phyloP scores from a whole-genome alignment of 23 tunicate genomes.

The Botrylloides violaceus region DNA sequence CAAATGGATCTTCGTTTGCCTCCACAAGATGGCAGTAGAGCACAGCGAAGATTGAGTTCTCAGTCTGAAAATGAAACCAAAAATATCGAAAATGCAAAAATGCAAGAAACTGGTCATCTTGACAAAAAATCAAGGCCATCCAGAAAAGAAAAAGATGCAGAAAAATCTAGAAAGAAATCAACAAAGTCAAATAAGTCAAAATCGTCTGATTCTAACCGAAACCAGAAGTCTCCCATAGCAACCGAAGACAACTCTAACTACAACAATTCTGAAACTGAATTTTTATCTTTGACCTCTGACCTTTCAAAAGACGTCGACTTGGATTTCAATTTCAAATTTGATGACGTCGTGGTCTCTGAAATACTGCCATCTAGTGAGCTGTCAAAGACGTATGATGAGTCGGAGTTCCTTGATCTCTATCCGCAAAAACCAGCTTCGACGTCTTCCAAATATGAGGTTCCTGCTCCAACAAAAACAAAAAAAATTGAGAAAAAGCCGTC shows the following conservation, averaged over 20 bases:
- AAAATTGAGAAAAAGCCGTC: neutral
- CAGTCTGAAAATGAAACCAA: neutral
- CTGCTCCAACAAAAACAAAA: neutral
- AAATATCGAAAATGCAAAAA: no score
- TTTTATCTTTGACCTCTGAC: neutral
- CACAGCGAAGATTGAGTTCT: no score
- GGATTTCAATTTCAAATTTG: no score
- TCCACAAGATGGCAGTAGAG: neutral
- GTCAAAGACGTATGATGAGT: constrained; percentile 9
- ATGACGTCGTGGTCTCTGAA: neutral
- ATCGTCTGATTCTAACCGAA: neutral
- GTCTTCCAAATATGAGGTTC: neutral
- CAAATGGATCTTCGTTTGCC: constrained; percentile 22
- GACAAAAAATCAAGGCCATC: neutral
- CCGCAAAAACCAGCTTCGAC: neutral
- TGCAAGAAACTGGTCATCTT: neutral
- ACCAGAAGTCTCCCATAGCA: no score
- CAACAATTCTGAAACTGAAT: neutral
- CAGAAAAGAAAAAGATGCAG: neutral
- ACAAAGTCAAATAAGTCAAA: neutral
- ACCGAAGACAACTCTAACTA: neutral
- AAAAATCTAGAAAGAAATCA: neutral
- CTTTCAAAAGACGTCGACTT: no score
- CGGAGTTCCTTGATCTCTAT: constrained; percentile 6
- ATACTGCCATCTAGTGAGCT: constrained; percentile 3